phyloP scores from a whole-genome alignment of 2,888 invertebrate species.

The Serripes groenlandicus region DNA sequence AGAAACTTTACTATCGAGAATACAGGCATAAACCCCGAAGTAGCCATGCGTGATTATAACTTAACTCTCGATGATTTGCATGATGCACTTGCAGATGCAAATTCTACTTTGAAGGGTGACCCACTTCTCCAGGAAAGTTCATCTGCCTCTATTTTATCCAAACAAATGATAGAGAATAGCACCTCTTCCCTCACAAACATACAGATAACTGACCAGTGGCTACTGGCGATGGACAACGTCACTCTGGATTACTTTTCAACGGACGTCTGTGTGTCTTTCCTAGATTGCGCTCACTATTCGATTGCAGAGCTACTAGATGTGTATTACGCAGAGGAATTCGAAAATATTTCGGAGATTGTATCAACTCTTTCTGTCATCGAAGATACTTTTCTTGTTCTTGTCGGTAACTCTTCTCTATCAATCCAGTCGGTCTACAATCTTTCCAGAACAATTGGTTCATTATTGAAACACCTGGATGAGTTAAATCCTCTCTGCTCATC shows the following conservation, averaged over 20 bases:
- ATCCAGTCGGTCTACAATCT: constrained; percentile 3
- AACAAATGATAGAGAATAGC: neutral
- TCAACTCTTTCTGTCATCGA: constrained; percentile 25
- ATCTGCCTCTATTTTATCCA: constrained; percentile 1
- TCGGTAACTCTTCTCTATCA: constrained; percentile 15
- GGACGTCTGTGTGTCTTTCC: constrained; percentile 22
- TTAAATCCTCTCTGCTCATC: constrained; percentile 42
- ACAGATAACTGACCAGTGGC: constrained; percentile 33
- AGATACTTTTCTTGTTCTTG: constrained; percentile 21
- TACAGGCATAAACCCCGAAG: constrained; percentile 24
- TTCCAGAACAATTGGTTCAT: neutral
- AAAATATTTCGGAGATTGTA: constrained; percentile 23
- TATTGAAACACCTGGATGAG: constrained; percentile 16
- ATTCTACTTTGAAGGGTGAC: constrained; percentile 13
- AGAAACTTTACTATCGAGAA: constrained; percentile 33
- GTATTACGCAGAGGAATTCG: constrained; percentile 27
- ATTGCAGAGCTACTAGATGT: constrained; percentile 27
- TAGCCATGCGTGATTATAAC: constrained; percentile 40
- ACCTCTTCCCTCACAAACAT: neutral
- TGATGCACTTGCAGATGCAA: constrained; percentile 31
- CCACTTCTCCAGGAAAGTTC: constrained; percentile 22
- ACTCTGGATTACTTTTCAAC: constrained; percentile 16
- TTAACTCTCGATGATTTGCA: constrained; percentile 30
- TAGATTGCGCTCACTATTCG: constrained; percentile 41
- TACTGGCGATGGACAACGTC: constrained; percentile 37